Evolutionary conservation across 2,797 vertebrate species (phyloP).

Genomic region (Brachyalestes nurse): DNA sequence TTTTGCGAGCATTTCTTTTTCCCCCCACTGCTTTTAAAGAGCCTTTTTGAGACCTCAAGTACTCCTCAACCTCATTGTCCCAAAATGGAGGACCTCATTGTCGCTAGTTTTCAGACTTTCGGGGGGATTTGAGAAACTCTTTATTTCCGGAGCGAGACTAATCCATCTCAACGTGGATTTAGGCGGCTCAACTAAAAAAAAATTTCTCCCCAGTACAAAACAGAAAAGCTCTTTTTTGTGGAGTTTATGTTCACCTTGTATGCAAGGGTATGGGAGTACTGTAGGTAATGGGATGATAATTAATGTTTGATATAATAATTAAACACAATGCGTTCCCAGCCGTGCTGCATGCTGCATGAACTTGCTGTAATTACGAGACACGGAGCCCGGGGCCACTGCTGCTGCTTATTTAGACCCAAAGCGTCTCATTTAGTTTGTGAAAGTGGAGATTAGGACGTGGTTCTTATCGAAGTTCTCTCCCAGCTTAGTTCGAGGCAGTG

Average conservation of each 20-base stretch:
- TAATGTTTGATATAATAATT: slow-evolving; percentile 61
- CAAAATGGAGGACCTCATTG: slow-evolving; percentile 7
- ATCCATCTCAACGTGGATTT: slow-evolving; percentile 53
- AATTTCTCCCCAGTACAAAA: neutral
- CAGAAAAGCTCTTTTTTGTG: slow-evolving; percentile 40
- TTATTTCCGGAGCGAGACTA: slow-evolving; percentile 32
- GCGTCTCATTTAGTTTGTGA: slow-evolving; percentile 47
- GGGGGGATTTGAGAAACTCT: slow-evolving; percentile 34
- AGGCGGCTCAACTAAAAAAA: slow-evolving; percentile 26
- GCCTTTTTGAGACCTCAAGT: slow-evolving; percentile 4
- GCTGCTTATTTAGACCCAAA: slow-evolving; percentile 50
- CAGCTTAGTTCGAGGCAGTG: slow-evolving; percentile 17
- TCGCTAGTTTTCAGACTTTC: slow-evolving; percentile 25
- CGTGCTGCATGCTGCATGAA: slow-evolving; percentile 39
- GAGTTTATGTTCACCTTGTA: slow-evolving; percentile 42
- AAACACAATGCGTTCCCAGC: slow-evolving; percentile 51
- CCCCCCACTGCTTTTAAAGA: neutral
- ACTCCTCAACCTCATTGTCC: slow-evolving; percentile 28
- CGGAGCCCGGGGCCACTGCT: slow-evolving; percentile 46
- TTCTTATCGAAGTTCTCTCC: slow-evolving; percentile 30
- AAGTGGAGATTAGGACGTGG: slow-evolving; percentile 46
- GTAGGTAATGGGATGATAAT: slow-evolving; percentile 57
- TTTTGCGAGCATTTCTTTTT: slow-evolving; percentile 12
- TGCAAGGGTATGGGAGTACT: slow-evolving; percentile 35
- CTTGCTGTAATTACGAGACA: slow-evolving; percentile 52